These are phyloP conservation scores for Heliconius aoede DNA, from an alignment of 2,888 invertebrate species.

Conservation along the genomic window DNA sequence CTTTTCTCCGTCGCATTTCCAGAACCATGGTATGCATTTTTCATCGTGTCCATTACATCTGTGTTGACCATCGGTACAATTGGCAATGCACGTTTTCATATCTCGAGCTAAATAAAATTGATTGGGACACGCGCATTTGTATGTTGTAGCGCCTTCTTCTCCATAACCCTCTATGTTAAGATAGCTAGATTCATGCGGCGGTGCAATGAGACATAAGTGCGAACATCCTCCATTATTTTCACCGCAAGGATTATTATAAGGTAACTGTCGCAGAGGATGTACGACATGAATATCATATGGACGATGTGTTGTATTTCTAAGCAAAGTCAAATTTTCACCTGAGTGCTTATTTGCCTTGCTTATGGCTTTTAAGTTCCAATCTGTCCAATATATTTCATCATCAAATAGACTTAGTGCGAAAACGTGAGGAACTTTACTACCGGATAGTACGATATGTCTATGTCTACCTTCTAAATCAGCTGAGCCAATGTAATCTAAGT, in stretches of 20 bases:
- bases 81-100: constrained; percentile 94
- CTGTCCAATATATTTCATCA: constrained; percentile 97
- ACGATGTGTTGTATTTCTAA: constrained; percentile 96
- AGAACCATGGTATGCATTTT: constrained; percentile 84
- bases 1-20: constrained; percentile 94
- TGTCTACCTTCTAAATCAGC: constrained; percentile 96
- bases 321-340: constrained; percentile 87
- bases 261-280: constrained; percentile 93
- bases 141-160: constrained; percentile 90
- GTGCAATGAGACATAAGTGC: constrained; percentile 96
- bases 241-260: constrained; percentile 95
- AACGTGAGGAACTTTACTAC: constrained; percentile 94
- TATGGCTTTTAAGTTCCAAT: constrained; percentile 98
- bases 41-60: constrained; percentile 85
- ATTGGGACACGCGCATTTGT: constrained; percentile 97
- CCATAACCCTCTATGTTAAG: constrained; percentile 90
- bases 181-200: constrained; percentile 90
- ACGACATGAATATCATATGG: constrained; percentile 97
- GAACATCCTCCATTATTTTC: constrained; percentile 97
- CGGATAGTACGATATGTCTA: constrained; percentile 91
- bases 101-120: constrained; percentile 93
- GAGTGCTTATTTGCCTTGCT: constrained; percentile 96
- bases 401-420: constrained; percentile 97
- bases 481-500: constrained; percentile 98
- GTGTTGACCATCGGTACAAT: constrained; percentile 96